Evolutionary conservation across 2,888 invertebrate genomes (phyloP), one percentile per base, ranked within the genome.

Genomic region (Slavum lentiscoides): DNA sequence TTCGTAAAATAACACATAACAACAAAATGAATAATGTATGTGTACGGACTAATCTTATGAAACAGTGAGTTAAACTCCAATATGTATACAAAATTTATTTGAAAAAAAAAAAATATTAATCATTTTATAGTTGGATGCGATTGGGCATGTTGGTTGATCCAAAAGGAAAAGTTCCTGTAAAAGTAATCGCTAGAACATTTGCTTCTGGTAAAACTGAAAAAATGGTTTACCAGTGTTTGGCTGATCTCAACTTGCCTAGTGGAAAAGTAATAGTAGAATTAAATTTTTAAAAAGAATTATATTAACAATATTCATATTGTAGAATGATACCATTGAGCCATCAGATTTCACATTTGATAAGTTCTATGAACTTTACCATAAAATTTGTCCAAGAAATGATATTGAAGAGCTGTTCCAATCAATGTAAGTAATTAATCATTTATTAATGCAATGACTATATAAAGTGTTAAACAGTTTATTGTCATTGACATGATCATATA

Each of bases 171-270:
- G 97, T 99, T 82, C 98, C 98, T 3, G 97, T 98, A 4, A 95
- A 96, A 89, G 95, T 96, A 73, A 94, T 99, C 58, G 96, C 97
- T 80, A 90, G 96, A 86, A 99, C 98, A 82, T 99, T 99, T 88
- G 98, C 98, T 4, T 98, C 98, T n/a, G 99, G 99, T 58, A 97
- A 97, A 89, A 97, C 98, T 7, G 99, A 99, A 88, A 98, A 97
- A 88, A 90, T 98, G 86, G 96, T 99, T 58, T 98, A 98, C 89
- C 97, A 98, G 86, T 96, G 96, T 87, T 90, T 99, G 83, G 92
- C 94, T 76, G 98, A 98, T 86, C 90, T 98, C 83, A 96, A 94
- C 39, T 90, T 99, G 83, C 97, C 98, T 0, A 93, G 94, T 83
- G 97, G 95, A 82, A 97, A 97, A 87, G 91, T 90, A n/a, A 85